Evolutionary conservation across 1,140 invertebrate species (phyloP).

Genomic region (Neodiprion pinetum): DNA sequence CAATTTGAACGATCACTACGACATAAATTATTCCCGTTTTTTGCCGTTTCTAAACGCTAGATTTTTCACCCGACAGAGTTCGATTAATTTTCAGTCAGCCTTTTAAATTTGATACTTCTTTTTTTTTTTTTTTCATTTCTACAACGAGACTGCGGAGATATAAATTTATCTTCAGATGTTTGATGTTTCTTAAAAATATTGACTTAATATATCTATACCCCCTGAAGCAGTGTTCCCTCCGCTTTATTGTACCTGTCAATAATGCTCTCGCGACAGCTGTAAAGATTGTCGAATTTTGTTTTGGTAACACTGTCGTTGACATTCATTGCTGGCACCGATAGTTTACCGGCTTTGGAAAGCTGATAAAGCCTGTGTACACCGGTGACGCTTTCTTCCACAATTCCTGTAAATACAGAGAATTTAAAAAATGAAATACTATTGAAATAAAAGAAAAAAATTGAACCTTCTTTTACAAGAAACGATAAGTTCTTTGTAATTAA

Average conservation of each 20-base stretch:
- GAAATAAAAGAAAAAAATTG: constrained; percentile 4
- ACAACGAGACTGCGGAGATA: too few species aligned
- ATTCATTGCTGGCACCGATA: constrained; percentile 98
- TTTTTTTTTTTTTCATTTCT: too few species aligned
- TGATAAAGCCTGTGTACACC: constrained; percentile 97
- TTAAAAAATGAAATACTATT: constrained; percentile 23
- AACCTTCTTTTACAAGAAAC: background rate
- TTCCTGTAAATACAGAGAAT: constrained; percentile 67
- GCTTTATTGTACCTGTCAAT: constrained; percentile 78
- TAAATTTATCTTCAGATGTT: too few species aligned
- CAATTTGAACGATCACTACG: too few species aligned
- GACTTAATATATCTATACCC: too few species aligned
- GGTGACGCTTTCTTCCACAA: constrained; percentile 97
- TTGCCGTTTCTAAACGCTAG: too few species aligned
- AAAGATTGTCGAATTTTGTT: constrained; percentile 98
- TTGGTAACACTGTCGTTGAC: constrained; percentile 99
- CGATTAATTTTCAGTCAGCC: too few species aligned
- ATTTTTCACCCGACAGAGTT: too few species aligned
- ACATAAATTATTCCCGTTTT: too few species aligned
- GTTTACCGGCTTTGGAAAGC: constrained; percentile 91
- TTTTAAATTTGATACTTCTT: too few species aligned
- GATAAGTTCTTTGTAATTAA: background rate
- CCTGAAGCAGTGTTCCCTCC: too few species aligned
- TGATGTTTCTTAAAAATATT: too few species aligned
- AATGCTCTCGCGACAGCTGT: constrained; percentile 89